Base-by-base conservation (phyloP, 2,888 invertebrate genomes). In the Xiphydria camelus region DNA sequence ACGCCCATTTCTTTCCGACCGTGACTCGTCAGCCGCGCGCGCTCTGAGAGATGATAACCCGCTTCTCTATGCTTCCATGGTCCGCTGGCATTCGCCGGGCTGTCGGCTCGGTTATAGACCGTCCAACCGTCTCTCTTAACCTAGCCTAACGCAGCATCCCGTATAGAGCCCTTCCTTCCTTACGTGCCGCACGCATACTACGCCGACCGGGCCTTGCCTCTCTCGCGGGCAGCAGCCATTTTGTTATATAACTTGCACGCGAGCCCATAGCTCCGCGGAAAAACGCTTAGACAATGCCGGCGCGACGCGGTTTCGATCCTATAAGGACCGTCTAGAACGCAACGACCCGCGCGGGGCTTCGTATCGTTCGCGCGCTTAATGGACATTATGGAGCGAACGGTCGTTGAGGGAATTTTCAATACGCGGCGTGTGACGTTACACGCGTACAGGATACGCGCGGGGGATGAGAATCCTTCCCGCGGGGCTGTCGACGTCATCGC, bases 231-330 rank as follows among this genome's bases (percentile, higher is more conserved):
- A 29, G 41, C 54, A 34, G 53, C 54, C 59, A 62, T 64, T 62
- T 62, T 62, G 57, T 62, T 62, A 62, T 62, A 62, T 62, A 62
- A 64, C 64, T 62, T 49, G 58, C 56, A 49, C 54, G 54, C 55
- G 47, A 51, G 39, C 46, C 39, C 34, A 40, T 22, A 41, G 40
- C 45, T 47, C n/a, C n/a, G n/a, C n/a, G 46, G 52, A 61, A 64
- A 62, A 62, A 59, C 35, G 38, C 47, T 41, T 47, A 56, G 58
- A 62, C 62, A 62, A 62, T 62, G 56, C 61, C 52, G n/a, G n/a
- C n/a, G 61, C 47, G 50, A 47, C 42, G 51, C 45, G 41, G 57
- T 51, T 64, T 49, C 53, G 50, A 53, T 55, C 62, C 48, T 59
- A 62, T 58, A 62, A 64, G 62, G 64, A 56, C 41, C 41, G 51